Conservation (phyloP, 2,113 vertebrate genomes). For the Panthera uncia region DNA sequence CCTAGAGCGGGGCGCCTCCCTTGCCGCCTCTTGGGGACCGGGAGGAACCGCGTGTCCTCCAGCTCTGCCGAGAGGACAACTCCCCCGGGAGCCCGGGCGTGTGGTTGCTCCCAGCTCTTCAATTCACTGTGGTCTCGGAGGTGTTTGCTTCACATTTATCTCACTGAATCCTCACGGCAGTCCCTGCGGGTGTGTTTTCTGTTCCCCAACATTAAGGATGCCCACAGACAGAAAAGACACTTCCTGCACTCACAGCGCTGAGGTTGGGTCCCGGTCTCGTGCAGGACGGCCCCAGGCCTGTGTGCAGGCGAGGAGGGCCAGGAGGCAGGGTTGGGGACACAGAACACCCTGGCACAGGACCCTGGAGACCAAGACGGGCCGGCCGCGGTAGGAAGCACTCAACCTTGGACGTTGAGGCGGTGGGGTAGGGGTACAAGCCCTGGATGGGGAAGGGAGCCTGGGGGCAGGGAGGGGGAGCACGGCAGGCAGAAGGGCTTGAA, state of each 20-base stretch:
- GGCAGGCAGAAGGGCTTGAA: background rate
- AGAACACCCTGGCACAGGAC: no score
- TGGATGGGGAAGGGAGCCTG: no score
- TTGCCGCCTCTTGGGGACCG: rapidly evolving
- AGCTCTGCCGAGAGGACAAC: rapidly evolving
- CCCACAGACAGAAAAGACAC: background rate
- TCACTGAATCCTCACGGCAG: rapidly evolving
- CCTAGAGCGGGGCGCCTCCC: rapidly evolving
- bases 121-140: background rate
- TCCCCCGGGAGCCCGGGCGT: background rate
- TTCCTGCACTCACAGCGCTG: rapidly evolving
- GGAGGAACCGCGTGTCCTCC: rapidly evolving
- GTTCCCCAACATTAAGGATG: background rate
- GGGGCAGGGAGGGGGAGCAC: rapidly evolving
- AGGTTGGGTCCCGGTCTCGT: no score
- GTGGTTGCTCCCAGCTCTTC: background rate
- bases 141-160: background rate
- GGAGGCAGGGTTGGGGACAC: no score
- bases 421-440: rapidly evolving
- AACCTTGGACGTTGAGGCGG: rapidly evolving
- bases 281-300: no score
- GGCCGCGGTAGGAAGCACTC: rapidly evolving
- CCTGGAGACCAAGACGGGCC: no score
- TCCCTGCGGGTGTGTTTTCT: background rate
- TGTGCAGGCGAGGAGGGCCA: rapidly evolving